phyloP scores from a whole-genome alignment of 2,797 vertebrate genomes.

The Mallotus villosus region DNA sequence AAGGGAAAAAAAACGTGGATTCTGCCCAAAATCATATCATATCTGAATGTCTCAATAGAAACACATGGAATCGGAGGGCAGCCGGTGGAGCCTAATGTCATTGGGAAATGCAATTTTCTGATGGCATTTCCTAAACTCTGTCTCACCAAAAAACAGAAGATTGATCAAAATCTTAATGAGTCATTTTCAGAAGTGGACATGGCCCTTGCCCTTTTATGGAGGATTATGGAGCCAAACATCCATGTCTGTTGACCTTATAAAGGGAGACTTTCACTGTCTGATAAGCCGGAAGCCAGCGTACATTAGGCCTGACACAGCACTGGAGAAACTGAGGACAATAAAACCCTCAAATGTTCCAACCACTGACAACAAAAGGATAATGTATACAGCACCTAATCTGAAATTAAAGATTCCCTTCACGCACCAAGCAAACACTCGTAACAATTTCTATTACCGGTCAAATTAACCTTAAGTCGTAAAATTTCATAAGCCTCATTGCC shows the following conservation, averaged over 20 bases:
- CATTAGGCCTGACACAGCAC: not conserved
- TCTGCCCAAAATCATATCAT: slow-evolving; percentile 99
- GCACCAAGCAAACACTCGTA: not conserved
- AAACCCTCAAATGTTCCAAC: not conserved
- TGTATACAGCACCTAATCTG: not conserved
- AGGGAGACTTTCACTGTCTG: slow-evolving; percentile 34
- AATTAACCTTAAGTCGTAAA: slow-evolving; percentile 26
- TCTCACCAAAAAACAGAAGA: slow-evolving; percentile 89
- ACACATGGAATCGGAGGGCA: slow-evolving; percentile 96
- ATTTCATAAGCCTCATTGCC: slow-evolving; percentile 17
- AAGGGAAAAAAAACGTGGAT: slow-evolving; percentile 73
- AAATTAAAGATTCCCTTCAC: not conserved
- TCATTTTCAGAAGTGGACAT: slow-evolving; percentile 91
- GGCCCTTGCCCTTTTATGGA: slow-evolving; percentile 71
- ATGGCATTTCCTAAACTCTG: slow-evolving; percentile 96
- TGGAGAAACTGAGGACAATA: not conserved
- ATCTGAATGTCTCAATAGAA: slow-evolving; percentile 97
- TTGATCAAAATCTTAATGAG: slow-evolving; percentile 97
- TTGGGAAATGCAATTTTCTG: slow-evolving; percentile 98
- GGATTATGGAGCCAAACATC: slow-evolving; percentile 76
- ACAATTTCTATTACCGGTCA: slow-evolving; percentile 12
- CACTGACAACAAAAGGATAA: not conserved
- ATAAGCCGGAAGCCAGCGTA: not conserved
- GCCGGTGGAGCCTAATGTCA: slow-evolving; percentile 92
- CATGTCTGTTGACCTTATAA: slow-evolving; percentile 48